Percentiles rank a stretch among this genome's conserved stretches.
Evolutionary conservation across 1,140 invertebrate species (phyloP).

Genomic region (Branchinecta lynchi): DNA sequence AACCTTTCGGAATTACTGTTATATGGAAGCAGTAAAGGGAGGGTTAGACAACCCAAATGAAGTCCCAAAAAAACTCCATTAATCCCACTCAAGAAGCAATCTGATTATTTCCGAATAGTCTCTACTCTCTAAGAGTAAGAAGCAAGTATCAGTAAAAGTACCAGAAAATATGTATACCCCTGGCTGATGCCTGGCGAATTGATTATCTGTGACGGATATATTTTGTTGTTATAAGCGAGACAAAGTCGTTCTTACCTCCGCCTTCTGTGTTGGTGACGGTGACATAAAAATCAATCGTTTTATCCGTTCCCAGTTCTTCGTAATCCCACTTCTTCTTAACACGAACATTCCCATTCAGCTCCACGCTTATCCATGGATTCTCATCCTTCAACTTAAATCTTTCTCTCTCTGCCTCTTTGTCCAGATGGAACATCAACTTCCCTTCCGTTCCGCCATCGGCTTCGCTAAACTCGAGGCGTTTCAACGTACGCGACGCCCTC

Average conservation of each 20-base stretch:
- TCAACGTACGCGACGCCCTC: slow-evolving; percentile 71
- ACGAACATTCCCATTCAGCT: slow-evolving; percentile 71
- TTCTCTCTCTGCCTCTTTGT: slow-evolving; percentile 78
- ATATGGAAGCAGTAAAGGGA: too few species aligned
- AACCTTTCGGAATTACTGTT: too few species aligned
- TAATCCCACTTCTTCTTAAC: slow-evolving; percentile 95
- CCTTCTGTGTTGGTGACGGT: slow-evolving; percentile 75
- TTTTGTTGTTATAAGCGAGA: slow-evolving; percentile 23
- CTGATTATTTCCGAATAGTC: too few species aligned
- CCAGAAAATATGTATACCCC: too few species aligned
- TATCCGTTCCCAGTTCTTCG: slow-evolving; percentile 83
- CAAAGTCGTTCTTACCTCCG: slow-evolving; percentile 45
- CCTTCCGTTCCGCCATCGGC: slow-evolving; percentile 74
- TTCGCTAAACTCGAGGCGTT: slow-evolving; percentile 79
- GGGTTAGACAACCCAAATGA: too few species aligned
- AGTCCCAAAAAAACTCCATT: too few species aligned
- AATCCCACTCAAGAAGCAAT: too few species aligned
- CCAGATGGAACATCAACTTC: slow-evolving; percentile 69
- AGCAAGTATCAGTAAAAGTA: too few species aligned
- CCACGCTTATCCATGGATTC: slow-evolving; percentile 83
- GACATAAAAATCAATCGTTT: slow-evolving; percentile 91
- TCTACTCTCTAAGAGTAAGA: too few species aligned
- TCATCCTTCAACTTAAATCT: slow-evolving; percentile 84
- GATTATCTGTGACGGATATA: neutral
- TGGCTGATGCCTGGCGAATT: too few species aligned